Conservation (phyloP, 2,888 invertebrate species). For the Amphiduros pacificus region DNA sequence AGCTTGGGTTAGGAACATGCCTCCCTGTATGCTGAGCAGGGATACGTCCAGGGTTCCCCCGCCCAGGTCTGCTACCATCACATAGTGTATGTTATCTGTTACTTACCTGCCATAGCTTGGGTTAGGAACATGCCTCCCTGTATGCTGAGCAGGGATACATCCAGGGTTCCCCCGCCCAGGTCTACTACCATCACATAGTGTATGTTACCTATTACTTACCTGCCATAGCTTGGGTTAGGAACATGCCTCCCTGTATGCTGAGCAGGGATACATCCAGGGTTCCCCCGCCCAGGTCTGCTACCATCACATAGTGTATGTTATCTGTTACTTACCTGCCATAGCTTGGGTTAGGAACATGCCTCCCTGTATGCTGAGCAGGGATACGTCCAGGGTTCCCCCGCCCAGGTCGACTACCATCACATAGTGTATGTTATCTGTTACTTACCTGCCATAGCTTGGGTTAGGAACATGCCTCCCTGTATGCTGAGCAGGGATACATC, state of each 20-base stretch:
- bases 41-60: slow-evolving; percentile 62
- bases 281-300: slow-evolving; percentile 62
- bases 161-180: slow-evolving; percentile 60
- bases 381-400: slow-evolving; percentile 61
- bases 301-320: slow-evolving; percentile 59
- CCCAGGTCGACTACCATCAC: slow-evolving; percentile 63
- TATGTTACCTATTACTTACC: slow-evolving; percentile 56
- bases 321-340: slow-evolving; percentile 61
- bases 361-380: slow-evolving; percentile 62
- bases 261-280: slow-evolving; percentile 62
- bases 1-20: slow-evolving; percentile 62
- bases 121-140: slow-evolving; percentile 64
- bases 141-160: slow-evolving; percentile 62
- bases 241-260: slow-evolving; percentile 62
- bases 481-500: slow-evolving; percentile 63
- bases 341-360: slow-evolving; percentile 63
- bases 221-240: slow-evolving; percentile 63
- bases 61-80: slow-evolving; percentile 63
- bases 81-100: slow-evolving; percentile 58
- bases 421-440: slow-evolving; percentile 56
- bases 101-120: slow-evolving; percentile 61
- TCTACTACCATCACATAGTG: slow-evolving; percentile 62
- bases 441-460: slow-evolving; percentile 62
- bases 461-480: slow-evolving; percentile 63
- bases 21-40: slow-evolving; percentile 62